Base-by-base conservation (phyloP, 2,888 invertebrate genomes). In the Synergus umbraculus region DNA sequence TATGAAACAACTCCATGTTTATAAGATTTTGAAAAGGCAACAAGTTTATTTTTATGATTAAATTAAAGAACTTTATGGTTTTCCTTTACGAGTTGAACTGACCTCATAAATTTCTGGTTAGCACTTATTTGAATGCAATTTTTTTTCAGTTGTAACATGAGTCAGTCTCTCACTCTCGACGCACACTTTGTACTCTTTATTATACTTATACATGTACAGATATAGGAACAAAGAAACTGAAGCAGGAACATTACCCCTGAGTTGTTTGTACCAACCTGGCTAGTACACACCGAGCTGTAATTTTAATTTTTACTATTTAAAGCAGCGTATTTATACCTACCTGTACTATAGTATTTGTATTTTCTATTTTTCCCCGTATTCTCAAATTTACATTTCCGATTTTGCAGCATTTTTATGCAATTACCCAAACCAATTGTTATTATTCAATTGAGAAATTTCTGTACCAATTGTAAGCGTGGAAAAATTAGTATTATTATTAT, bases 181-280 rank as follows among this genome's bases (percentile, higher is more conserved):
- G 49, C 37, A 54, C 54, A 73, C 66, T 18, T 81, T 82, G 13
- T 49, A 76, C 46, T 65, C 76, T 58, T 81, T 82, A 83, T 63
- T 77, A 85, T 82, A 82, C 83, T 84, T 86, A 83, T 85, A 86
- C 84, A 86, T 86, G 85, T 83, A 85, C 82, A 82, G 81, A 82
- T 83, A 83, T 81, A 80, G 82, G 29, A 66, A 54, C 10, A 73
- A 54, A 54, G 22, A 29, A 4, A 2, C 18, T 18, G 10, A 63
- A 22, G 60, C 18, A 12, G 12, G 29, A 29, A 29, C 37, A 54
- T 18, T 10, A 13, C 49, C 13, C 13, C 10, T 18, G 8, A 69
- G 13, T 69, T 69, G 18, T 37, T 22, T 2, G n/a, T 43, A 29
- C 63, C 37, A n/a, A 69, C 37, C 73, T n/a, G 29, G 69, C 69